Evolutionary conservation across 2,113 vertebrate genomes (phyloP).

Genomic region (Chaetodon auriga): DNA sequence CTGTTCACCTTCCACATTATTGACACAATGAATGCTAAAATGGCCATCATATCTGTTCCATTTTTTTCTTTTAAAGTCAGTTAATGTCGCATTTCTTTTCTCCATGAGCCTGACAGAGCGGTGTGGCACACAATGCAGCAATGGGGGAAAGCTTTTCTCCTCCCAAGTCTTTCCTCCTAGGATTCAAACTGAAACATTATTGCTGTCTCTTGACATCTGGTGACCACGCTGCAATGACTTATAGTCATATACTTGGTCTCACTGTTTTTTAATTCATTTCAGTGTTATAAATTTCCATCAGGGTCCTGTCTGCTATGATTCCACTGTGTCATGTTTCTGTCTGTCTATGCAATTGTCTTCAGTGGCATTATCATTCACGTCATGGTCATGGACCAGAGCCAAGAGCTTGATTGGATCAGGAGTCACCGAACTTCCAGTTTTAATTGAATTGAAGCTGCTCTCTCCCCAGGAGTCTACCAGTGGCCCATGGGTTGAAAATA

Average conservation of each 20-base stretch:
- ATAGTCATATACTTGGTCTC: conserved; percentile 26
- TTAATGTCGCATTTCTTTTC: conserved; percentile 18
- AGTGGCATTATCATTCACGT: conserved; percentile 67
- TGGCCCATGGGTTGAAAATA: conserved; percentile 54
- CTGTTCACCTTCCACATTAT: neutral
- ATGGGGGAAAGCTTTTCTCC: neutral
- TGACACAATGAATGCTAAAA: neutral
- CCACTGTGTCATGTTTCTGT: conserved; percentile 35
- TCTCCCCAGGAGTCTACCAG: conserved; percentile 55
- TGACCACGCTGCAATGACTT: conserved; percentile 15
- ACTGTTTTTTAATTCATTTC: conserved; percentile 40
- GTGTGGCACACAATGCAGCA: neutral
- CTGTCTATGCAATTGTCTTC: conserved; percentile 45
- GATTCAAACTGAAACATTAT: conserved; percentile 4
- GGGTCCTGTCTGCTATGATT: neutral
- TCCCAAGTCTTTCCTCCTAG: neutral
- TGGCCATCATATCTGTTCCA: neutral
- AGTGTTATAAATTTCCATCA: conserved; percentile 38
- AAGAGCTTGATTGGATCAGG: conserved; percentile 73
- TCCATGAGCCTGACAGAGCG: neutral
- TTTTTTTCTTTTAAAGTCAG: conserved; percentile 9
- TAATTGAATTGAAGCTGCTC: conserved; percentile 74
- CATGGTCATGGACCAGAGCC: conserved; percentile 61
- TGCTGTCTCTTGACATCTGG: conserved; percentile 9
- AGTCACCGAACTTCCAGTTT: conserved; percentile 71